A percentile compares a stretch with the other conserved stretches of the same genome.
Conservation (phyloP, 2,888 invertebrate species). For the Pristionchus mayeri region DNA sequence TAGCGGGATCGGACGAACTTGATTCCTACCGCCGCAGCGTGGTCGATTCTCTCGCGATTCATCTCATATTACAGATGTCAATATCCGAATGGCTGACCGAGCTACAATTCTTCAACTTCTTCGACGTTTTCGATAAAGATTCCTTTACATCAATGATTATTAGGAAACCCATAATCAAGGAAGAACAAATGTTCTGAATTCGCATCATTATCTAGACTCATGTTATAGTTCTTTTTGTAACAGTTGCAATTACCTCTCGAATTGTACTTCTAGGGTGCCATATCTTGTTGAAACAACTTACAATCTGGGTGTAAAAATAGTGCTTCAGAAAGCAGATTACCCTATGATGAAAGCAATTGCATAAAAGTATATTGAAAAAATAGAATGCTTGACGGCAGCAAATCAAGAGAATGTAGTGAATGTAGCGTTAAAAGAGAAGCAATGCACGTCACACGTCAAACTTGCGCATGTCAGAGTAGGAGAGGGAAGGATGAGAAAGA, state of each 20-base stretch:
- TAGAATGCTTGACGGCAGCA: too few species aligned
- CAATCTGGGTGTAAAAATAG: not conserved
- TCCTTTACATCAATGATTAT: slow-evolving; percentile 50
- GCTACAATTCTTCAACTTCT: slow-evolving; percentile 53
- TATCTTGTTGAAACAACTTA: not conserved
- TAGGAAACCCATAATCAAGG: not conserved
- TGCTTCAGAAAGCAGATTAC: not conserved
- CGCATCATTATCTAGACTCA: not conserved
- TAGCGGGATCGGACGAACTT: too few species aligned
- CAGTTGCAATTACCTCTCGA: not conserved
- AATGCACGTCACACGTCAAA: too few species aligned
- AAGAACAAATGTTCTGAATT: not conserved
- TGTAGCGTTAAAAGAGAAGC: too few species aligned
- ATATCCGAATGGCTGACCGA: slow-evolving; percentile 48
- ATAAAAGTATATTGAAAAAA: too few species aligned
- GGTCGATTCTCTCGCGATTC: too few species aligned
- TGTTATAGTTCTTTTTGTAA: too few species aligned
- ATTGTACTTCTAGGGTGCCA: not conserved
- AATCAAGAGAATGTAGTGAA: too few species aligned
- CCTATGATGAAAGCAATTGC: too few species aligned
- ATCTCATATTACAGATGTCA: slow-evolving; percentile 52
- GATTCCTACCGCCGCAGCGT: too few species aligned
- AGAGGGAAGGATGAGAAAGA: not conserved
- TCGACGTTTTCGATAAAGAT: slow-evolving; percentile 50
- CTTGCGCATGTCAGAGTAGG: not conserved